These are phyloP conservation scores for Drosophila kambysellisi DNA, from an alignment of 2,888 invertebrate genomes.

Conservation along the genomic window DNA sequence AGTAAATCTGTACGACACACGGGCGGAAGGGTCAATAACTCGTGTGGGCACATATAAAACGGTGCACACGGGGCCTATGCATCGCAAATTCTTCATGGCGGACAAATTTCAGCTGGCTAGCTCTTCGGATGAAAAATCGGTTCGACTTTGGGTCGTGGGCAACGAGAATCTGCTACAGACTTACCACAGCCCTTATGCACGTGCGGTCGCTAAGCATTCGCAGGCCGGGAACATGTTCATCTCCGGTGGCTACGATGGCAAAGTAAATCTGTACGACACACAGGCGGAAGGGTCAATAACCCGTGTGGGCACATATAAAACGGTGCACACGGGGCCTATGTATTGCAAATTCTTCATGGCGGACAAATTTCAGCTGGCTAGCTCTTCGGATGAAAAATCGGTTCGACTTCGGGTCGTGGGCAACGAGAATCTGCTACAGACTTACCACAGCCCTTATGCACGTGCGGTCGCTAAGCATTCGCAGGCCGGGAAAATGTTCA, in stretches of 20 bases:
- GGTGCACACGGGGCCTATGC: too few relatives aligned
- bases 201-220: slow-evolving; percentile 93
- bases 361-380: slow-evolving; percentile 90
- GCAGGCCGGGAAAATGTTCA: slow-evolving; percentile 90
- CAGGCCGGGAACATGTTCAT: slow-evolving; percentile 91
- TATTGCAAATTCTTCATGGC: slow-evolving; percentile 93
- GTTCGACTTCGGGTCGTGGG: too few relatives aligned
- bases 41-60: slow-evolving; percentile 92
- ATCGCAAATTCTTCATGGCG: slow-evolving; percentile 92
- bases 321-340: slow-evolving; percentile 85
- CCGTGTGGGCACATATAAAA: slow-evolving; percentile 92
- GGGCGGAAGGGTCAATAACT: slow-evolving; percentile 87
- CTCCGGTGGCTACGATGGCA: slow-evolving; percentile 96
- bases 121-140: slow-evolving; percentile 96
- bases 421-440: slow-evolving; percentile 85
- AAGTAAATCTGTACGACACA: slow-evolving; percentile 94
- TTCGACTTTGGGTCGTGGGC: slow-evolving; percentile 96
- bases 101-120: slow-evolving; percentile 92
- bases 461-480: slow-evolving; percentile 92
- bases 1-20: slow-evolving; percentile 94
- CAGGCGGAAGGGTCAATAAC: slow-evolving; percentile 88
- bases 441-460: slow-evolving; percentile 92
- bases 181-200: slow-evolving; percentile 92
- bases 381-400: too few relatives aligned
- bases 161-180: slow-evolving; percentile 90